Evolutionary conservation across 2,797 vertebrate species (phyloP).

Genomic region (Gymnoscopelus microlampas): DNA sequence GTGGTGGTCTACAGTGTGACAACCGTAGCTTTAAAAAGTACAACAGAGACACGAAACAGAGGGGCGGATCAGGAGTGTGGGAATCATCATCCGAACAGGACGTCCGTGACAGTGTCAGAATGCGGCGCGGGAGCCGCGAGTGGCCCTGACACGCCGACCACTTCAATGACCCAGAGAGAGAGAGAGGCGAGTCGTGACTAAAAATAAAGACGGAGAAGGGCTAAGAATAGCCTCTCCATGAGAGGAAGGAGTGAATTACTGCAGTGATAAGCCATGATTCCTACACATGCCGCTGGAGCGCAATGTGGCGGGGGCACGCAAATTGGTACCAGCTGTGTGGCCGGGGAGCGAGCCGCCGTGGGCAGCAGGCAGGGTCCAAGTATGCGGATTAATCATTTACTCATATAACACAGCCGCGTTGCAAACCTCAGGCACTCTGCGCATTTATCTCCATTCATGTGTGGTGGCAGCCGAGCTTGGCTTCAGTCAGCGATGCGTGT

Average conservation of each 20-base stretch:
- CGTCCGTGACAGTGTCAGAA: slow-evolving; percentile 56
- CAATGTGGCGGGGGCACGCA: slow-evolving; percentile 73
- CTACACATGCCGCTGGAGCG: slow-evolving; percentile 79
- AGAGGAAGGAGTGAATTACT: slow-evolving; percentile 80
- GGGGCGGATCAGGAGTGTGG: slow-evolving; percentile 25
- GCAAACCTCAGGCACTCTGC: slow-evolving; percentile 82
- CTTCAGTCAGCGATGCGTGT: slow-evolving; percentile 25
- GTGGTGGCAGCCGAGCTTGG: slow-evolving; percentile 66
- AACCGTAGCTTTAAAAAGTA: slow-evolving; percentile 57
- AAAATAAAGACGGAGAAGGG: slow-evolving; percentile 77
- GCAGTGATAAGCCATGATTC: slow-evolving; percentile 80
- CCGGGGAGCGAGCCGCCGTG: slow-evolving; percentile 78
- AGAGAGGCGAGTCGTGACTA: slow-evolving; percentile 76
- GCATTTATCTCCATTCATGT: slow-evolving; percentile 81
- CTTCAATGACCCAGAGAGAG: slow-evolving; percentile 79
- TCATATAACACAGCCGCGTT: slow-evolving; percentile 80
- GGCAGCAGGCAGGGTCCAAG: slow-evolving; percentile 79
- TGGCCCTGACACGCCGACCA: slow-evolving; percentile 62
- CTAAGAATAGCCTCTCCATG: slow-evolving; percentile 81
- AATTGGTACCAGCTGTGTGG: slow-evolving; percentile 86
- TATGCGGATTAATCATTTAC: slow-evolving; percentile 84
- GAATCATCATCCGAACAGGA: slow-evolving; percentile 31
- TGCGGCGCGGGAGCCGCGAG: slow-evolving; percentile 22
- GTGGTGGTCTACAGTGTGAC: slow-evolving; percentile 65
- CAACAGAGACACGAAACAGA: slow-evolving; percentile 40